phyloP scores from a whole-genome alignment of 1,140 invertebrate genomes.

The Cotesia glomerata region DNA sequence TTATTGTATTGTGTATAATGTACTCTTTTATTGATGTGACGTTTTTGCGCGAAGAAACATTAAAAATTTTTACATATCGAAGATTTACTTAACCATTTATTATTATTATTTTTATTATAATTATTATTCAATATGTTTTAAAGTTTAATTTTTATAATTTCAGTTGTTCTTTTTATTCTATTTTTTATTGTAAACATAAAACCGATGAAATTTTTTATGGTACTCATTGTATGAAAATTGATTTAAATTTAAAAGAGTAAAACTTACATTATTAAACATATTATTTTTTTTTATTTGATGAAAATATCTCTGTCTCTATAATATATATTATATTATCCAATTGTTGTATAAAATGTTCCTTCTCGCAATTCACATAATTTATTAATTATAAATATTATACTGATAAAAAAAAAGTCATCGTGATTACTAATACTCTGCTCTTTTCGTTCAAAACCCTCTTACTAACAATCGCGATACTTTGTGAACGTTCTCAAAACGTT shows the following conservation, averaged over 20 bases:
- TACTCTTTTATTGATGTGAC: not conserved
- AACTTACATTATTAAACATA: not conserved
- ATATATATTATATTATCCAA: no score
- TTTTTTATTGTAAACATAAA: no score
- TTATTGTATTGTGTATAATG: not conserved
- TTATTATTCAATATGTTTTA: not conserved
- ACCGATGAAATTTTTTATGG: no score
- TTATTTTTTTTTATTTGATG: not conserved
- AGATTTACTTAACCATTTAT: not conserved
- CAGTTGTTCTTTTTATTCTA: not conserved
- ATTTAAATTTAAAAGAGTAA: no score
- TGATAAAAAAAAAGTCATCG: not conserved
- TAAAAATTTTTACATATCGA: constrained; percentile 1
- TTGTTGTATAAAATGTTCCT: not conserved
- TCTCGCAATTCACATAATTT: not conserved
- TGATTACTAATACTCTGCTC: not conserved
- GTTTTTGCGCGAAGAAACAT: not conserved
- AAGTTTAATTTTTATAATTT: not conserved
- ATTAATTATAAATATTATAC: no score
- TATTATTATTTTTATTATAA: not conserved
- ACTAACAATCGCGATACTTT: constrained; percentile 18
- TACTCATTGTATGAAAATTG: no score
- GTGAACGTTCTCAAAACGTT: not conserved
- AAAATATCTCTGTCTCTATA: not conserved
- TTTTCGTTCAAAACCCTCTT: constrained; percentile 3